Evolutionary conservation across 2,113 vertebrate species (phyloP).

Genomic region (Lontra canadensis): DNA sequence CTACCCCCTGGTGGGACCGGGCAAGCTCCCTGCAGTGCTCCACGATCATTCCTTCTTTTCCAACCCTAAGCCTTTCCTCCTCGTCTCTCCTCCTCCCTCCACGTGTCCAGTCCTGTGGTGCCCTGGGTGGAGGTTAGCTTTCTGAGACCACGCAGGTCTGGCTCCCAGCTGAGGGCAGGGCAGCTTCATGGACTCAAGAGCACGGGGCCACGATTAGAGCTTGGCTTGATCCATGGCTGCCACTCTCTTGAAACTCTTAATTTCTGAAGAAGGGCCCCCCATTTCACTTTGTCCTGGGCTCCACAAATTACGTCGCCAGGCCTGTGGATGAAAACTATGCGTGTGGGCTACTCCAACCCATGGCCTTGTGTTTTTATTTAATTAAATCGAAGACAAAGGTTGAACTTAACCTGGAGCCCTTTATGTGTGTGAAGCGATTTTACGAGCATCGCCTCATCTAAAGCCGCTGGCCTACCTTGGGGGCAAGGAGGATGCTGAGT

Average conservation of each 20-base stretch:
- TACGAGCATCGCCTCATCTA: background rate
- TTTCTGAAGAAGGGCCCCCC: background rate
- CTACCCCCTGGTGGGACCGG: background rate
- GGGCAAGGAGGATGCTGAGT: background rate
- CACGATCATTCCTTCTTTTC: background rate
- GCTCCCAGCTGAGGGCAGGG: background rate
- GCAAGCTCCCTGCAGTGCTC: background rate
- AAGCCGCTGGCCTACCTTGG: background rate
- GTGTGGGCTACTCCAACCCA: background rate
- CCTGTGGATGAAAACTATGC: background rate
- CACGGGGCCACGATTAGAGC: background rate
- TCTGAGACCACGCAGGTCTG: rapidly evolving
- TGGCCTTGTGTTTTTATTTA: background rate
- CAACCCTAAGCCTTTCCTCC: background rate
- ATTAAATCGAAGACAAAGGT: background rate
- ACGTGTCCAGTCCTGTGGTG: background rate
- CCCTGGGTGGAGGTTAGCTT: background rate
- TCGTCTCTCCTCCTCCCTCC: background rate
- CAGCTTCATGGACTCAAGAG: background rate
- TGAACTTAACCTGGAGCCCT: too few species aligned
- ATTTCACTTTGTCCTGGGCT: background rate
- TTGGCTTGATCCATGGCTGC: too few species aligned
- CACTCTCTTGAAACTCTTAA: background rate
- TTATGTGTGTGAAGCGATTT: background rate
- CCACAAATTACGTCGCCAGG: background rate